Evolutionary conservation across 1,140 invertebrate genomes (phyloP), one percentile per base, ranked within the genome.

Genomic region (Meloidogyne floridensis): DNA sequence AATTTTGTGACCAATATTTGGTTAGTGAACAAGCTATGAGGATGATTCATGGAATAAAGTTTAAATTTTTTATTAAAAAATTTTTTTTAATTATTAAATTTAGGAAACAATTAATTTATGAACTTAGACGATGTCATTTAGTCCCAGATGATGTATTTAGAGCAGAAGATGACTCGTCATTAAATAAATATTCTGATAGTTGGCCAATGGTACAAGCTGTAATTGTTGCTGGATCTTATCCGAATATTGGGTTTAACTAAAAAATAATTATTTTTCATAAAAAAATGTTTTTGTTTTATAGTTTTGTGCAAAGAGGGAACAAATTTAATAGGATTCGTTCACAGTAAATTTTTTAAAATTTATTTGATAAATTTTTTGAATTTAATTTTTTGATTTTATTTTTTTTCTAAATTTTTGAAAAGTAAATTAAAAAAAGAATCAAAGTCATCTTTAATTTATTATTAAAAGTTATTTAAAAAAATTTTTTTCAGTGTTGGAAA

Each of bases 1-100:
- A 91, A 2, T 96, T 96, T 90, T 96, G 95, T 91, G 91, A 93
- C 13, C 93, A 93, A 84, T 93, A 95, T 90, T 94, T 93, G 82
- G 92, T 97, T 32, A 95, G 94, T 71, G 92, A 93, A 3, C 93
- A 94, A 7, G 93, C 94, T 0, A 95, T 98, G 94, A 94, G 96
- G 89, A 94, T 95, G 93, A 93, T 97, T 83, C 87, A 91, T 75
- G 92, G 91, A 73, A 92, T 92, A 87, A 89, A 92, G 91, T 91
- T 54, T 13, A 77, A 1, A 94, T 15, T n/a, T 65, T 7, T 65
- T n/a, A n/a, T n/a, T n/a, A 54, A 54, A 6, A n/a, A 59, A 13
- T 15, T n/a, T 65, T n/a, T n/a, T 13, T 7, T n/a, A n/a, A 65
- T n/a, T n/a, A 6, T 65, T 65, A 65, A 13, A 53, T 65, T 43